Base-by-base conservation (phyloP, 2,797 vertebrate species). In the Adrianichthys oophorus region DNA sequence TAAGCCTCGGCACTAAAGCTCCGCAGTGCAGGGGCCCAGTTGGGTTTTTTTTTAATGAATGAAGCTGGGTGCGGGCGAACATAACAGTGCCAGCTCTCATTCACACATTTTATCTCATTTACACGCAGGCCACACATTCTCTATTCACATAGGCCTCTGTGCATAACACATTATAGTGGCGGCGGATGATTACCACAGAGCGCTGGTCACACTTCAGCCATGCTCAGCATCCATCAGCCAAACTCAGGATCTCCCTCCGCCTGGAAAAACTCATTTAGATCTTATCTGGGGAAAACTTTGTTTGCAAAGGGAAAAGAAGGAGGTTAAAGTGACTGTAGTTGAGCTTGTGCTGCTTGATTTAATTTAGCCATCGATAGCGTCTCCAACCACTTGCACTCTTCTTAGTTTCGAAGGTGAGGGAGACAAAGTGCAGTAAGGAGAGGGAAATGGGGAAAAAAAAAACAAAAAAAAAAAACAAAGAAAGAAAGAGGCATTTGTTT, bases 211-310 rank as follows among this genome's bases (percentile, higher is more conserved):
- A 56, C 74, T 53, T 70, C 72, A 52, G 78, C 74, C 80, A 61
- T 21, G 62, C 84, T 67, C 72, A 48, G 82, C 72, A 90, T 90
- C 87, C 87, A 86, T 90, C 90, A 91, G 85, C 80, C 72, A 49
- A 74, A 73, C 78, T 42, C 74, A 85, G 76, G 79, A 82, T 86
- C 87, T 80, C 76, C 66, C 85, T 78, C 80, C 29, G 85, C 87
- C 85, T 84, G 84, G 85, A 87, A 90, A 91, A 91, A 92, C 91
- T 91, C 89, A 93, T 93, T 92, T 92, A 92, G 91, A 92, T 91
- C 87, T 85, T 90, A 92, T 92, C 91, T 90, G 80, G 85, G 84
- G 79, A 81, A 89, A 90, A 90, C 89, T 86, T 85, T 82, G 89
- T 90, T 89, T 86, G 78, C 79, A 18, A 77, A 65, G 74, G 49